A percentile compares a stretch with the other conserved stretches of the same genome.
phyloP scores from a whole-genome alignment of 2,113 vertebrate species.

The Amphilophus citrinellus region DNA sequence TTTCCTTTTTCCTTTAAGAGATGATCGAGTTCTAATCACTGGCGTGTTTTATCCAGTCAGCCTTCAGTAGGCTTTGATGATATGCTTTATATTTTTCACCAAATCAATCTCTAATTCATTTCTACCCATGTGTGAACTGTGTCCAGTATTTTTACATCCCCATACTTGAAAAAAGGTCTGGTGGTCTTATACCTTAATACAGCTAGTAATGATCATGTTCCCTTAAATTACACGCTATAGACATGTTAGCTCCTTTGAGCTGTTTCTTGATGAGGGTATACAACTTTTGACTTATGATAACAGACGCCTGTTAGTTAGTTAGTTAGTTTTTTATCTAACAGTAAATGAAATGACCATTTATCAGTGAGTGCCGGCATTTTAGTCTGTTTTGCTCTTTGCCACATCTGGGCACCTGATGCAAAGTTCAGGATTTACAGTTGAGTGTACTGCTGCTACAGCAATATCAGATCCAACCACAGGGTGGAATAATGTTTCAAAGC shows the following conservation, averaged over 20 bases:
- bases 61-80: background rate
- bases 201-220: rapidly evolving
- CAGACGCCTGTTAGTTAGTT: background rate
- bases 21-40: background rate
- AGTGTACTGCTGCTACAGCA: too few relatives aligned
- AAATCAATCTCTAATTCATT: background rate
- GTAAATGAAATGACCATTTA: too few relatives aligned
- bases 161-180: background rate
- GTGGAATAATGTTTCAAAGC: too few relatives aligned
- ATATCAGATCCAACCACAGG: too few relatives aligned
- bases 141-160: background rate
- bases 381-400: too few relatives aligned
- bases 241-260: too few relatives aligned
- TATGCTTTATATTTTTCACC: background rate
- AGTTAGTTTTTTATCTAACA: too few relatives aligned
- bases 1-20: background rate
- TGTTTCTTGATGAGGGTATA: too few relatives aligned
- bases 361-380: too few relatives aligned
- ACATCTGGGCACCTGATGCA: too few relatives aligned
- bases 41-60: background rate
- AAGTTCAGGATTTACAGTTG: too few relatives aligned
- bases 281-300: background rate
- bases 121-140: rapidly evolving
- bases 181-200: background rate
- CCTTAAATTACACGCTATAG: background rate